A percentile compares a stretch with the other conserved stretches of the same genome.
Conservation (phyloP, 2,113 vertebrate genomes). For the Dryoscopus gambensis region DNA sequence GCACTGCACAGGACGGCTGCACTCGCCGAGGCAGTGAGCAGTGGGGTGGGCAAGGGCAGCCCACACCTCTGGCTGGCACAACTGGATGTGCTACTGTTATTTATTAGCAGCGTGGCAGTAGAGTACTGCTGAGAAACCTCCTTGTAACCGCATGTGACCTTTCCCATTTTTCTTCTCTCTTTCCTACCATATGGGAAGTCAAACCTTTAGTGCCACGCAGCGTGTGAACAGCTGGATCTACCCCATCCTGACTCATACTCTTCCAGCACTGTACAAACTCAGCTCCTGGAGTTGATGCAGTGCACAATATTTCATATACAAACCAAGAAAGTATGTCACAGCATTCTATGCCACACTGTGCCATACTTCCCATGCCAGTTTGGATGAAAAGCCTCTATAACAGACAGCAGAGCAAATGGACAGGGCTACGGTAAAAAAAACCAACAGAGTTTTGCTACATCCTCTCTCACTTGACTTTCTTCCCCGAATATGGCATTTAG, state of each 20-base stretch:
- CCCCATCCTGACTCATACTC: not conserved
- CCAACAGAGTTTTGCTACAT: not conserved
- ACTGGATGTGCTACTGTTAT: not conserved
- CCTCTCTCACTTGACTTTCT: not conserved
- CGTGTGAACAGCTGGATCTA: not conserved
- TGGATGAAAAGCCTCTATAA: not conserved
- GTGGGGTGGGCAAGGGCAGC: not conserved
- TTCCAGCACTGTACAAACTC: not conserved
- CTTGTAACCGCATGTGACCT: not conserved
- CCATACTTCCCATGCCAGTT: not conserved
- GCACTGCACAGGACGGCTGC: not conserved
- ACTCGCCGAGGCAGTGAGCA: rapidly evolving
- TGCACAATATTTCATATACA: not conserved
- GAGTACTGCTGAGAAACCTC: not conserved
- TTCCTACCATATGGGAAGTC: not conserved
- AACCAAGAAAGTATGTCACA: not conserved
- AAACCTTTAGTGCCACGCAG: not conserved
- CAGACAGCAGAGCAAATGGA: not conserved
- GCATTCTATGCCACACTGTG: not conserved
- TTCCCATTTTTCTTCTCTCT: not conserved
- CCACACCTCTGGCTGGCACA: not conserved
- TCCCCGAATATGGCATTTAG: not conserved
- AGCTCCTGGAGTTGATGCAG: not conserved
- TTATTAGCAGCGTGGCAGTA: not conserved
- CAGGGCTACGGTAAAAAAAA: not conserved